Base-by-base conservation (phyloP, 2,888 invertebrate genomes). In the Deilephila elpenor region DNA sequence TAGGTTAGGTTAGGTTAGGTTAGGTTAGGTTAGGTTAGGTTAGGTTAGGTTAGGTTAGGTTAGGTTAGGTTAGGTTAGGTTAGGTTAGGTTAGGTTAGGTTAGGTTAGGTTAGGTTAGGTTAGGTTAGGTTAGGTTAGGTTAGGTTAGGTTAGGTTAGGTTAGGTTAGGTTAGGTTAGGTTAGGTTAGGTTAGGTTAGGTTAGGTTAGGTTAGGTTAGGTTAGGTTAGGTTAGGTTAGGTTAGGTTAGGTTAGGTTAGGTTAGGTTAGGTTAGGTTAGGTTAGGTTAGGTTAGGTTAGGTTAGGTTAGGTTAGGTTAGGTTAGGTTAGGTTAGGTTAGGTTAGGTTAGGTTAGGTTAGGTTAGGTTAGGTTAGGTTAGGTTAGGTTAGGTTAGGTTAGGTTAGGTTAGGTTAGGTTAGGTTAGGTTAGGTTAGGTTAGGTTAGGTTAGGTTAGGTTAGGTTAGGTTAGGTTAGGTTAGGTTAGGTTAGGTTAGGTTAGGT, bases 91-190 rank as follows among this genome's bases (percentile, higher is more conserved):
- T 72, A 74, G 70, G 75, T 73, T 71, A 75, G 64, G 73, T 73
- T 71, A 32, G 73, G 76, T 74, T 74, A 73, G 75, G 72, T 61
- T 61, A 72, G 64, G 77, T 75, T 74, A 74, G 76, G 75, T 74
- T 75, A 73, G 77, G 75, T 75, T 74, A 72, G 75, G 74, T 73
- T 73, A 74, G 77, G 77, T 75, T 75, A 74, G 77, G 77, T 77
- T 76, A 77, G 77, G 77, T 76, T 76, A 75, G 78, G 78, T 74
- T 74, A 75, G 76, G 75, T 75, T 75, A 74, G 75, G 78, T 74
- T 71, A 72, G 74, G 75, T 72, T 73, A 64, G 73, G 75, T 73
- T 74, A 72, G 74, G 74, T 75, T 73, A 64, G 72, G 70, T 73
- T 64, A 67, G 74, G 74, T 71, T 72, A 72, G 74, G 72, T 72